These are phyloP conservation scores for Telenomus remus DNA, from an alignment of 1,140 invertebrate species.

Conservation along the genomic window DNA sequence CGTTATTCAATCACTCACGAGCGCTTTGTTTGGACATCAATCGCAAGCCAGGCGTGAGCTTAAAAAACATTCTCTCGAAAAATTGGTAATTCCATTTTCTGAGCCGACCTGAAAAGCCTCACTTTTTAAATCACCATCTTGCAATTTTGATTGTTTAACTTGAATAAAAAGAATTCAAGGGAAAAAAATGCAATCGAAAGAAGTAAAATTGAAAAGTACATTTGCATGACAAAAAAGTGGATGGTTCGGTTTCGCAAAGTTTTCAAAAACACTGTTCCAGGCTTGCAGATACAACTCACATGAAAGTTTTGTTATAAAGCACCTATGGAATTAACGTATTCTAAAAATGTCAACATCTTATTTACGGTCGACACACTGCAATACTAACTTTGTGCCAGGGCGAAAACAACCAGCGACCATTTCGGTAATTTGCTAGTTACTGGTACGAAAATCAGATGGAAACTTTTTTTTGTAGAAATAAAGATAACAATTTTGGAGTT, in stretches of 20 bases:
- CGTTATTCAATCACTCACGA: slow-evolving; percentile 28
- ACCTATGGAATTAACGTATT: neutral
- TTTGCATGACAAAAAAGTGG: too few species aligned
- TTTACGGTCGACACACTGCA: neutral
- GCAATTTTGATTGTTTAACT: too few species aligned
- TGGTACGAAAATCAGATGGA: neutral
- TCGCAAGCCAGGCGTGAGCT: slow-evolving; percentile 11
- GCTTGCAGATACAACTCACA: neutral
- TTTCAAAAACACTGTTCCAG: neutral
- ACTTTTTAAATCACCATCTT: slow-evolving; percentile 12
- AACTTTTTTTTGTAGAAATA: too few species aligned
- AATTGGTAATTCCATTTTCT: neutral
- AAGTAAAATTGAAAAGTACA: too few species aligned
- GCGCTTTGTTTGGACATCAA: slow-evolving; percentile 35
- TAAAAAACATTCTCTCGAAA: slow-evolving; percentile 10
- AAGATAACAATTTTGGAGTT: too few species aligned
- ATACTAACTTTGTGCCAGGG: neutral
- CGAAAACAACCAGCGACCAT: neutral
- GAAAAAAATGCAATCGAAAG: neutral
- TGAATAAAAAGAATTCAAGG: too few species aligned
- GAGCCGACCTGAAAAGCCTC: neutral
- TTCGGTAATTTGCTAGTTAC: too few species aligned
- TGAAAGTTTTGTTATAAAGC: neutral
- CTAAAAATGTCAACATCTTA: neutral
- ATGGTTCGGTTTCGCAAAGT: too few species aligned